Base-by-base conservation (phyloP, 2,888 invertebrate species). In the Ochropleura leucogaster region DNA sequence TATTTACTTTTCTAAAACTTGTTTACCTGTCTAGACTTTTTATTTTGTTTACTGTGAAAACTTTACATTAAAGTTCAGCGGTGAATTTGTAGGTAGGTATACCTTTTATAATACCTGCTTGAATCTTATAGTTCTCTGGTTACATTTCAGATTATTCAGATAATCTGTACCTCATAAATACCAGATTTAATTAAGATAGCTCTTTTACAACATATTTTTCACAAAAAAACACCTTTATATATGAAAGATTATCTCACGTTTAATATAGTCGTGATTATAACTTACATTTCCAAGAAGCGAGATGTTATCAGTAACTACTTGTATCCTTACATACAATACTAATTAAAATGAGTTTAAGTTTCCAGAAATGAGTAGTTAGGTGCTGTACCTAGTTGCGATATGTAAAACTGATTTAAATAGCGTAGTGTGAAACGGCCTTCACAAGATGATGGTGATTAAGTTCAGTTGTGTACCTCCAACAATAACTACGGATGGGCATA, bases 401-500 rank as follows among this genome's bases (percentile, higher is more conserved):
- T 84, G 88, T 87, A 87, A 89, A 86, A 87, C 79, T 87, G 86
- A 91, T 90, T 90, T 89, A 89, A 90, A 89, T 86, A 89, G 83
- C 89, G 85, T 88, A 88, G 88, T 83, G 82, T 84, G 79, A 73
- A 79, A 82, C 68, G 84, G 72, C 87, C 88, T 85, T 86, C 75
- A 72, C 82, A 73, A 86, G 84, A 88, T 88, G 85, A 91, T 86
- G 86, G 89, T 91, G 90, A 91, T 91, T 90, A 89, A 88, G 87
- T 91, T 89, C 89, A 89, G 89, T 87, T 89, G 86, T 89, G 89
- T 87, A 86, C 86, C 83, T 85, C 87, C 86, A 86, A 89, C 89
- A 89, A 88, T 87, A 84, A 80, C 69, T 74, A 73, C 59, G 69
- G 65, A 79, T 69, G 77, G 63, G 70, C 73, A 77, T 67, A 86